A percentile compares a stretch with the other conserved stretches of the same genome.
Evolutionary conservation across 2,113 vertebrate species (phyloP).

Genomic region (Opisthocomus hoazin): DNA sequence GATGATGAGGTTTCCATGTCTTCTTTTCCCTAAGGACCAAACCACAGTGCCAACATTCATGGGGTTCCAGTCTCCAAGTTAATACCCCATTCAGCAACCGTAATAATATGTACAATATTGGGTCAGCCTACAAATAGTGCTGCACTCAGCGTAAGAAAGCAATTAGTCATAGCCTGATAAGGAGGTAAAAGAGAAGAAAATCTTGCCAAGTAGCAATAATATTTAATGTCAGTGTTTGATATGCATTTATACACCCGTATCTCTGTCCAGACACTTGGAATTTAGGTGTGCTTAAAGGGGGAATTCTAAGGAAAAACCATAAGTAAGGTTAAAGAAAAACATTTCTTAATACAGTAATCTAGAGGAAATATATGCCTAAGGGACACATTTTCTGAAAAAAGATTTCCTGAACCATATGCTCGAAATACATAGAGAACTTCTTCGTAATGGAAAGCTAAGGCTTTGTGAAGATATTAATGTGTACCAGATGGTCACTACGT

Average conservation of each 20-base stretch:
- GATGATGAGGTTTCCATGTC: neutral
- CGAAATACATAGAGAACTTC: slow-evolving; percentile 60
- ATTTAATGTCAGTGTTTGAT: slow-evolving; percentile 55
- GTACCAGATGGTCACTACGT: slow-evolving; percentile 70
- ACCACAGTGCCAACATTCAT: neutral
- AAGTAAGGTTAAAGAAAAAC: slow-evolving; percentile 58
- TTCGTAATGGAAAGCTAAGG: slow-evolving; percentile 62
- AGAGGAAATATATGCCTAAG: slow-evolving; percentile 64
- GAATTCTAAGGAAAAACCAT: slow-evolving; percentile 56
- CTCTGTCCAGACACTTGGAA: slow-evolving; percentile 15
- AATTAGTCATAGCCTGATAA: slow-evolving; percentile 29
- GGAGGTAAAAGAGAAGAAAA: neutral
- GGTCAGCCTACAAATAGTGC: slow-evolving; percentile 5
- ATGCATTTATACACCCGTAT: slow-evolving; percentile 21
- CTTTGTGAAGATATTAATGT: slow-evolving; percentile 63
- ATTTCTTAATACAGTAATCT: slow-evolving; percentile 68
- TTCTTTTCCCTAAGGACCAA: neutral
- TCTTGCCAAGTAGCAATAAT: slow-evolving; percentile 29
- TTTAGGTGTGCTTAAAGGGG: slow-evolving; percentile 59
- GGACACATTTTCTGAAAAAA: slow-evolving; percentile 53
- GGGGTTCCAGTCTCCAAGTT: neutral
- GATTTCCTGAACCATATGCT: slow-evolving; percentile 65
- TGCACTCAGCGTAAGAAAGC: slow-evolving; percentile 18
- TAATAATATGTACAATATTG: neutral
- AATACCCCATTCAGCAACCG: neutral